Evolutionary conservation across 2,113 vertebrate genomes (phyloP), one percentile per base, ranked within the genome.

Genomic region (Epinephelus fuscoguttatus): DNA sequence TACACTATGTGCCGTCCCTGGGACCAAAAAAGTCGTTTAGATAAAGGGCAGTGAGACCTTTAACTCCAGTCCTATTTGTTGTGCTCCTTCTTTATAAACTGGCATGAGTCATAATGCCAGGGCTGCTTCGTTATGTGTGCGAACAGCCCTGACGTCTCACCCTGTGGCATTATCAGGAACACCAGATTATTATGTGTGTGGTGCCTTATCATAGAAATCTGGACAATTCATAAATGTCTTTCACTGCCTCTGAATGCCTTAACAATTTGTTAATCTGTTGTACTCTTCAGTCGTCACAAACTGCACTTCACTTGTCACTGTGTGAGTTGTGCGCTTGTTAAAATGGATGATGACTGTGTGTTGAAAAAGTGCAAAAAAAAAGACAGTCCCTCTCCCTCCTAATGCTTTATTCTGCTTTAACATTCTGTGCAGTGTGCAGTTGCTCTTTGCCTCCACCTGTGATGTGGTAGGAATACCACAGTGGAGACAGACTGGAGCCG

Each of bases 381-480:
- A 66, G 80, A 75, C 74, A 11, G 49, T 63, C 57, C 72, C 66
- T 77, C 69, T 70, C 72, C 75, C 57, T 10, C 60, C 70, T 13
- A 30, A 71, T 14, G 33, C 71, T 50, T 33, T 61, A 1, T 8
- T 53, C 49, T 61, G 21, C 75, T 69, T 89, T 73, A 78, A 52
- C 81, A 89, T 87, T 86, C 87, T 47, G 69, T 33, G 75, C 88
- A 89, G 78, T 47, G 69, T 33, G 75, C 88, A 89, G 78, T 87
- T 88, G 84, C 75, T 85, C 71, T 84, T 76, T 84, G 70, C 64
- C 55, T 88, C 78, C 91, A 94, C 92, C 90, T 94, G 94, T 93
- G 94, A 88, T 82, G 84, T 78, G 80, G 85, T 88, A 87, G 80
- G 81, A 91, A 93, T 93, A 87, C 84, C 91, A 88, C 81, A 60